Conservation (phyloP, 2,888 invertebrate species). For the Athripsodes cinereus region DNA sequence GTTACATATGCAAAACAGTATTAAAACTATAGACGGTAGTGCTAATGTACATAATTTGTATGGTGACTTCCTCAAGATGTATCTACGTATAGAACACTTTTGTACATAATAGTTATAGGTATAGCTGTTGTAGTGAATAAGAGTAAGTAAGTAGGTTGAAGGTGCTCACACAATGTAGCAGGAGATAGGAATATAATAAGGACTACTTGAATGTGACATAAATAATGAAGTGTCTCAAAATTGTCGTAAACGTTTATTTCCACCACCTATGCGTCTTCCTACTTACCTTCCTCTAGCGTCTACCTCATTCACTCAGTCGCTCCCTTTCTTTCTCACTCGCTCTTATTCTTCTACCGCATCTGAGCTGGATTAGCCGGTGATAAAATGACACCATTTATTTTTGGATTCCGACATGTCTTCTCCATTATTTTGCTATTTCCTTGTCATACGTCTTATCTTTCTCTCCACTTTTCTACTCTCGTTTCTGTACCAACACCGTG, state of each 20-base stretch:
- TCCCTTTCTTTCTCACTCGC: neutral
- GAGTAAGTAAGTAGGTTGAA: no score
- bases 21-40: no score
- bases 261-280: neutral
- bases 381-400: conserved; percentile 22
- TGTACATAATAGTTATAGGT: no score
- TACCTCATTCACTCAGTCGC: neutral
- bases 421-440: conserved; percentile 22
- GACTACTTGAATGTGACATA: conserved; percentile 1
- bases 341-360: neutral
- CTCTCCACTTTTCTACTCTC: neutral
- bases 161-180: no score
- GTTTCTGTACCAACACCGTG: no score
- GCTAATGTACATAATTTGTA: no score
- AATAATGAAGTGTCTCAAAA: conserved; percentile 1
- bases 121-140: no score
- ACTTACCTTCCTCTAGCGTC: neutral
- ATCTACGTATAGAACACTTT: no score
- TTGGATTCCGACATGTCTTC: conserved; percentile 24
- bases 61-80: no score
- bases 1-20: no score
- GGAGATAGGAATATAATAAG: no score
- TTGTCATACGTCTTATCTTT: conserved; percentile 1
- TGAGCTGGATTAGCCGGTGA: conserved; percentile 22
- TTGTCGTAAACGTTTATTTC: conserved; percentile 1